Evolutionary conservation across 2,113 vertebrate genomes (phyloP), one percentile per base, ranked within the genome.

Genomic region (Salvator merianae): DNA sequence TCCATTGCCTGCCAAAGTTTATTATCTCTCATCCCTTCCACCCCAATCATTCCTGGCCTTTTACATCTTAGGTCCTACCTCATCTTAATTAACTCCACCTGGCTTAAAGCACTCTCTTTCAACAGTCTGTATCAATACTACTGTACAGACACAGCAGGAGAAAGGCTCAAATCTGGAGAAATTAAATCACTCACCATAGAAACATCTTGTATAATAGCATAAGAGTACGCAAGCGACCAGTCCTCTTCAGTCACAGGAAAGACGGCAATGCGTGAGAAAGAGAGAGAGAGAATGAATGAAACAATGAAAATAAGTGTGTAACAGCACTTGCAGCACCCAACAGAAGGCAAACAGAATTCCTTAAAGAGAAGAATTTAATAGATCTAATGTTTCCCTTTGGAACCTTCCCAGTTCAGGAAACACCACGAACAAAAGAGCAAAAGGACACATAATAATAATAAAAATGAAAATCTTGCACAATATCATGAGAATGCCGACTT

Each of bases 151-250:
- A 84, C 93, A 94, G 91, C 93, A 90, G 92, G 93, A 87, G 92
- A 93, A 92, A 94, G 84, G 88, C 91, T 92, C 93, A 94, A 91
- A 93, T 91, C 90, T 92, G 86, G 83, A 90, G 89, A 91, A 93
- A 93, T 93, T 92, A 93, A 94, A 93, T 94, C 91, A 91, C 87
- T 94, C 93, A 92, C 92, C 93, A 93, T 93, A 94, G 93, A 94
- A 93, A 91, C 91, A 92, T 93, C 85, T 83, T 89, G 87, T 91
- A 94, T 91, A 93, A 94, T 91, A 87, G 84, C 88, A 90, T 84
- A 88, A 91, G 87, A 93, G 85, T 83, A 89, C 65, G 75, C 66
- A 90, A 83, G 85, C 76, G 90, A 68, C 90, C 90, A 93, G 92
- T 93, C 85, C 0, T n/a, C 18, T 83, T 86, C 76, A 71, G 16